These are phyloP conservation scores for Ptilorrhoa leucosticta DNA, from an alignment of 2,113 vertebrate genomes.

Conservation along the genomic window DNA sequence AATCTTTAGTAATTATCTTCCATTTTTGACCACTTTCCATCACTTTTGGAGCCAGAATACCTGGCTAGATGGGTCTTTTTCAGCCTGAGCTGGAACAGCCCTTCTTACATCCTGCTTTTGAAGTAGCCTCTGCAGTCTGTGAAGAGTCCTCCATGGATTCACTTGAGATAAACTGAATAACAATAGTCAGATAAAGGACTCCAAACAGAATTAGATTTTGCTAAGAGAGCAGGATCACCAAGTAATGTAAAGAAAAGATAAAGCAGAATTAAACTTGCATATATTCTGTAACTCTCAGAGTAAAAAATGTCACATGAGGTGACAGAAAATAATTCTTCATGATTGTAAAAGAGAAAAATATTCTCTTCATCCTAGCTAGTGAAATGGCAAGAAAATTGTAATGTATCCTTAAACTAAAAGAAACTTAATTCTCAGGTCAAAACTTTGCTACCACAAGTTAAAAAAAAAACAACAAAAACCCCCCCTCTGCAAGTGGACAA, in stretches of 20 bases:
- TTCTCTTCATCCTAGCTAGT: background rate
- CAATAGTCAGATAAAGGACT: background rate
- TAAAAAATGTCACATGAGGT: background rate
- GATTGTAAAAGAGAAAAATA: background rate
- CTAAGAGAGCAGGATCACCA: background rate
- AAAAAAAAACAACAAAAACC: background rate
- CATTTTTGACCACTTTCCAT: background rate
- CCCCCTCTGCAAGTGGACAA: background rate
- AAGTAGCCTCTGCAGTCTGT: background rate
- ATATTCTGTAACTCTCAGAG: background rate
- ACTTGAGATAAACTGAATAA: background rate
- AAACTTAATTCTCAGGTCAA: background rate
- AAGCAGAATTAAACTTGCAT: background rate
- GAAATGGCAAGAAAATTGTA: background rate
- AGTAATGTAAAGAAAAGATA: background rate
- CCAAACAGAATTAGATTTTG: background rate
- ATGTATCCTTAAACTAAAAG: background rate
- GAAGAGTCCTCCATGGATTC: background rate
- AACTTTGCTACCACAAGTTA: background rate
- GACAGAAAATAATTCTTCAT: background rate
- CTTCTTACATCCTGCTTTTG: background rate
- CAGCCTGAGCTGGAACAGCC: background rate
- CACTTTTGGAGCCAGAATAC: background rate
- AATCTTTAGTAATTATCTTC: background rate
- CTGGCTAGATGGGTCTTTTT: background rate